Evolutionary conservation across 2,797 vertebrate species (phyloP).

Genomic region (Sternotherus odoratus): DNA sequence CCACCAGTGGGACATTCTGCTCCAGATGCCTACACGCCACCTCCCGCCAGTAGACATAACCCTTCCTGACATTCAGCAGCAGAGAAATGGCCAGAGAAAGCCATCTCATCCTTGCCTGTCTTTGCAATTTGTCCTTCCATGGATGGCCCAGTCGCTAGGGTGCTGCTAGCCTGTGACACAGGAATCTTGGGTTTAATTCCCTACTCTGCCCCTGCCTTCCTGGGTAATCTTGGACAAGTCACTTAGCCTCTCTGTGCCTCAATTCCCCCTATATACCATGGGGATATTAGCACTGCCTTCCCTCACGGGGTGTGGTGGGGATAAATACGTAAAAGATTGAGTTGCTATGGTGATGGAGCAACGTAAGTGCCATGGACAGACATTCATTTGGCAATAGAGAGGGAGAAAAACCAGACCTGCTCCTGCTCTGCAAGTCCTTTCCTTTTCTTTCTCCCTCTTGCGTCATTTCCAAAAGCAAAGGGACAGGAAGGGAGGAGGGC

Average conservation of each 20-base stretch:
- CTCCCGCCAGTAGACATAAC: background rate
- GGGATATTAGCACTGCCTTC: background rate
- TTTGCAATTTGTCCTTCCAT: background rate
- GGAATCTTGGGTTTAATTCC: background rate
- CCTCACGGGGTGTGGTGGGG: background rate
- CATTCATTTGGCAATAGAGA: background rate
- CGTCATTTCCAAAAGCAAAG: background rate
- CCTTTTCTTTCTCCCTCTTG: background rate
- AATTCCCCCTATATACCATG: too few species aligned
- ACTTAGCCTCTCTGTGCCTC: background rate
- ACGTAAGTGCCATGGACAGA: background rate
- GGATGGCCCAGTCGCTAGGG: background rate
- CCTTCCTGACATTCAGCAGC: background rate
- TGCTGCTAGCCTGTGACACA: background rate
- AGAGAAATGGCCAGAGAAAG: background rate
- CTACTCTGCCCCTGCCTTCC: background rate
- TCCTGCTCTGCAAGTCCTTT: background rate
- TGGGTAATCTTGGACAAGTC: background rate
- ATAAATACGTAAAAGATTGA: background rate
- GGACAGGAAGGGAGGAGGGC: background rate
- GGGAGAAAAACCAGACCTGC: background rate
- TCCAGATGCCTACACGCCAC: background rate
- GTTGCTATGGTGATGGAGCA: background rate
- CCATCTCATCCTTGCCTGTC: background rate
- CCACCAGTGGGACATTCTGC: background rate